phyloP scores from a whole-genome alignment of 2,113 vertebrate species.

The Chascanopsetta lugubris region DNA sequence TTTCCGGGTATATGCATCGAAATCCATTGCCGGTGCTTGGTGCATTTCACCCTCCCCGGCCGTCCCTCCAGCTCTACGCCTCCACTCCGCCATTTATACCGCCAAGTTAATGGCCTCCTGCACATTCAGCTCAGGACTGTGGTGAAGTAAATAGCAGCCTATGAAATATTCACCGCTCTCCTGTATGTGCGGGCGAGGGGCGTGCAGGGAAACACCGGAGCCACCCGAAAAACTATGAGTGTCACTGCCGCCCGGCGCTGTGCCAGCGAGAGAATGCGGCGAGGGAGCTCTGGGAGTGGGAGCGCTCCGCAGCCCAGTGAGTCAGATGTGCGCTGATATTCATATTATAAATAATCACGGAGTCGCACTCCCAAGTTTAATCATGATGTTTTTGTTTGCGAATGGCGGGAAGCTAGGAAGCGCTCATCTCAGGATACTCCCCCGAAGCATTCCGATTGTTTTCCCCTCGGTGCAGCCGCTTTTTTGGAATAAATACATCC shows the following conservation, averaged over 20 bases:
- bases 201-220: slow-evolving; percentile 25
- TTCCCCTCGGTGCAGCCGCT: neutral
- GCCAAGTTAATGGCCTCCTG: slow-evolving; percentile 68
- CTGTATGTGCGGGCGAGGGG: slow-evolving; percentile 24
- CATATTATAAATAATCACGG: slow-evolving; percentile 11
- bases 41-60: slow-evolving; percentile 28
- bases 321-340: slow-evolving; percentile 45
- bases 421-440: slow-evolving; percentile 26
- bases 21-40: slow-evolving; percentile 26
- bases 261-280: slow-evolving; percentile 28
- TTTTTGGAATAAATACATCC: slow-evolving; percentile 19
- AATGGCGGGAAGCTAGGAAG: slow-evolving; percentile 23
- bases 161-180: slow-evolving; percentile 72
- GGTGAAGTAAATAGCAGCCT: slow-evolving; percentile 72
- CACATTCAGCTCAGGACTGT: slow-evolving; percentile 53
- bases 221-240: slow-evolving; percentile 40
- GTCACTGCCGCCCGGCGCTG: slow-evolving; percentile 32
- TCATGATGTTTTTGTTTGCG: slow-evolving; percentile 26
- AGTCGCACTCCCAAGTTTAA: slow-evolving; percentile 22
- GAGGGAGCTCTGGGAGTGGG: slow-evolving; percentile 28
- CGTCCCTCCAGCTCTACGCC: slow-evolving; percentile 18
- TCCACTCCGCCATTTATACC: slow-evolving; percentile 55
- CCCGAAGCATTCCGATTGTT: slow-evolving; percentile 16
- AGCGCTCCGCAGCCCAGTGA: slow-evolving; percentile 49
- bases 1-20: slow-evolving; percentile 20